Base-by-base conservation (phyloP, 2,797 vertebrate species). In the Enteromius treurensis region DNA sequence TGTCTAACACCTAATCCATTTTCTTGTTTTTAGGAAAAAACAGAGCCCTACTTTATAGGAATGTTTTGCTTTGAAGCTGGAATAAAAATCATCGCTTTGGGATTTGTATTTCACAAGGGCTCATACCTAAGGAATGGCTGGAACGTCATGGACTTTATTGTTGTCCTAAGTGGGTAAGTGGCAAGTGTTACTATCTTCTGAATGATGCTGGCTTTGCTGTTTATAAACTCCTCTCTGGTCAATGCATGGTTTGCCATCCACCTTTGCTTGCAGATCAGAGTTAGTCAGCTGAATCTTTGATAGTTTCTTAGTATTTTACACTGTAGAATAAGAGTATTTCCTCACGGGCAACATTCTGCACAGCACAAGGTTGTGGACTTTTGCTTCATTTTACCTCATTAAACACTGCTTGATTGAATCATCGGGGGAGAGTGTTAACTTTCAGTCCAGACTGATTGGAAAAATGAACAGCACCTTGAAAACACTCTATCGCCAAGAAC, bases 141-240 rank as follows among this genome's bases (percentile, higher is more conserved):
- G 98, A 99, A 99, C 2, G 96, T 99, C 89, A 99, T 99, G 98
- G 98, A 99, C 92, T 99, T 99, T 93, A 99, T 99, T 0, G 98
- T 99, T 87, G 97, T 99, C 82, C 96, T 99, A 90, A 99, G 98
- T 0, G 98, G 98, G 98, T 99, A 92, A 98, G 97, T 95, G 4
- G 26, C 49, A 23, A 19, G 26, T 64, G 34, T 1, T 21, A 17
- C 10, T 34, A 13, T 34, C 45, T 26, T 74, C 21, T 65, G 29
- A 37, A 80, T 55, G 40, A 32, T 13, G 23, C 23, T 77, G 23
- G 26, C 15, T 23, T 79, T 60, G 14, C 19, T 47, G 53, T 62
- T 60, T 60, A 21, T 8, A 51, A 58, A 37, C 26, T 1, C 19
- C 40, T 53, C 7, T 0, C 53, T 47, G 32, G 40, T 60, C 11